Base-by-base conservation (phyloP, 1,140 invertebrate genomes). In the Aphidius ervi region DNA sequence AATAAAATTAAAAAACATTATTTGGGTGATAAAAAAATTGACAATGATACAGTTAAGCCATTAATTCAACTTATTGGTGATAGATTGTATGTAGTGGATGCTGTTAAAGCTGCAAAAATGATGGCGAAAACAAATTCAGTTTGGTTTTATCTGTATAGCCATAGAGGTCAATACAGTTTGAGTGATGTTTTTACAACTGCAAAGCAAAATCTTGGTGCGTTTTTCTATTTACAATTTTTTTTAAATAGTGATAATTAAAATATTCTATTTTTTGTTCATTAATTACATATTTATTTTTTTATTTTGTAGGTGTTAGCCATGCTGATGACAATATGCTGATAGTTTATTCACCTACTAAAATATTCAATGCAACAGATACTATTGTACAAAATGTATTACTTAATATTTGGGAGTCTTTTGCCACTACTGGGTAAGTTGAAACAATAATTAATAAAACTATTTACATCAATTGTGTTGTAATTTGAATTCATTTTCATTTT, bases 121-220 rank as follows among this genome's bases (percentile, higher is more conserved):
- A 84, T 87, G 67, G 82, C 84, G 0, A 67, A 68, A 46, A 69
- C 69, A n/a, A 81, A 80, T 39, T 83, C 86, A 0, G 81, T 87
- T 5, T 85, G 84, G 73, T 77, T 82, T 69, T 87, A 87, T 65
- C 72, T 78, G 8, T 88, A 83, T 64, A 65, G 73, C 4, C 86
- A 84, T 61, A 77, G 78, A 42, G 83, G 78, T 40, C 8, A 23
- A 9, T 39, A 39, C 49, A 52, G 49, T n/a, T 8, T 52, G 49
- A 39, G 31, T 39, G 9, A 52, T 9, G 6, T 52, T 5, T 52
- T 52, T 39, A 39, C 6, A 6, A 6, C 40, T 4, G 39, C 49
- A 39, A 39, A 23, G 10, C n/a, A 52, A 9, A 6, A 52, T 16
- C 16, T 16, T 16, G 49, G 49, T 16, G 16, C 16, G 16, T 16